Evolutionary conservation across 2,888 invertebrate genomes (phyloP), one percentile per base, ranked within the genome.

Genomic region (Mechanitis mazaeus): DNA sequence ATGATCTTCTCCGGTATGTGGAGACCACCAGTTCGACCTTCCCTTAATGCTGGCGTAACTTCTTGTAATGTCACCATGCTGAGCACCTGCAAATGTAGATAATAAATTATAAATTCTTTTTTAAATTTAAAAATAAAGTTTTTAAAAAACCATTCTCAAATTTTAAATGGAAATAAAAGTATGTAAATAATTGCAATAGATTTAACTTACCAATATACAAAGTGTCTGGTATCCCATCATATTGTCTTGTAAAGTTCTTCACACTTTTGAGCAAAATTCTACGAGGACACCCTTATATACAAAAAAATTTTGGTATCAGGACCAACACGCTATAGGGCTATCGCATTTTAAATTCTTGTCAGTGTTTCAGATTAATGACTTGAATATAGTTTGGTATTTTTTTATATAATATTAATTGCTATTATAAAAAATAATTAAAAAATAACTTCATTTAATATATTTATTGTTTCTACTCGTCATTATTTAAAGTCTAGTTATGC

Each of bases 1-100:
- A 89, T 83, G 31, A 90, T 87, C 68, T 87, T 89, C 69, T 90
- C 89, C 0, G 89, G 86, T 33, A 88, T 84, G 54, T 83, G 70
- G 0, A 85, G 77, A 1, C 79, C 78, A 31, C 81, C 84, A 58
- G 83, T 83, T 60, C 79, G 72, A 1, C 77, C 58, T 54, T 73
- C 72, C 55, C 67, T 69, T 7, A 65, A 60, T 33, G 64, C 54
- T n/a, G 67, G 45, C 1, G 59, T 55, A 9, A 69, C 68, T 38
- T 58, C 59, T 54, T 45, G 54, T 45, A 58, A 9, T 4, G 59
- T 56, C 11, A 55, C 60, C 7, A 60, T 28, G 5, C 59, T 56
- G 7, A 64, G 20, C 33, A 62, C 53, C 64, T 64, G 35, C 3
- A 55, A 56, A 42, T 28, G 28, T 45, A 46, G 35, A 54, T 45